Evolutionary conservation across 2,113 vertebrate species (phyloP).

Genomic region (Crocuta crocuta): DNA sequence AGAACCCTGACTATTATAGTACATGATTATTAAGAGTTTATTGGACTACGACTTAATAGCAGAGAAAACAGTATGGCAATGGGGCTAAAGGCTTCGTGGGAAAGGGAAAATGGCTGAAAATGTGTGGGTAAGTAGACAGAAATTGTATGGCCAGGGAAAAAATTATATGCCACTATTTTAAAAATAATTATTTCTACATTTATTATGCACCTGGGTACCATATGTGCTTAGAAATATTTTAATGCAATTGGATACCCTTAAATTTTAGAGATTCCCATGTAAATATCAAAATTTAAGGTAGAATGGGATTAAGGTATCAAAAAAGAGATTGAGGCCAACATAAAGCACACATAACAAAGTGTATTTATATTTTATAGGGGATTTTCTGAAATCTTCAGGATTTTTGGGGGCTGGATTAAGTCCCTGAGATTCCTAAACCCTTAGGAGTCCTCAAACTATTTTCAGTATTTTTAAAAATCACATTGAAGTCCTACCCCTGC

Average conservation of each 20-base stretch:
- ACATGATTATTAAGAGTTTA: neutral
- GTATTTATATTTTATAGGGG: constrained; percentile 65
- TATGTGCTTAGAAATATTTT: constrained; percentile 78
- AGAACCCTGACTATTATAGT: neutral
- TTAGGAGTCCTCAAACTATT: constrained; percentile 66
- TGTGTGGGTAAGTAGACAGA: neutral
- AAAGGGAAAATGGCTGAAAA: neutral
- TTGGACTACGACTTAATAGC: neutral
- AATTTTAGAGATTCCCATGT: constrained; percentile 67
- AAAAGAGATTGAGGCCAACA: constrained; percentile 60
- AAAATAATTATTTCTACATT: constrained; percentile 59
- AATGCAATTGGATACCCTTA: constrained; percentile 78
- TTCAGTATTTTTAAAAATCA: constrained; percentile 55
- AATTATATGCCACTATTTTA: constrained; percentile 41
- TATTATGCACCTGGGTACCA: constrained; percentile 79
- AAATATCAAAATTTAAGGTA: constrained; percentile 70
- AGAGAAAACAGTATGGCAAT: neutral
- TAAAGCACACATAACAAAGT: constrained; percentile 53
- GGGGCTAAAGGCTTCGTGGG: neutral
- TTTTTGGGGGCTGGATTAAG: constrained; percentile 67
- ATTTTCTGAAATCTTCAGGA: constrained; percentile 75
- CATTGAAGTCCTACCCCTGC: neutral
- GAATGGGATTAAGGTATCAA: constrained; percentile 67
- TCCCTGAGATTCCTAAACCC: constrained; percentile 63
- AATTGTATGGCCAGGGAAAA: neutral